Conservation (phyloP, 2,888 invertebrate species). For the Brachyopa scutellaris region DNA sequence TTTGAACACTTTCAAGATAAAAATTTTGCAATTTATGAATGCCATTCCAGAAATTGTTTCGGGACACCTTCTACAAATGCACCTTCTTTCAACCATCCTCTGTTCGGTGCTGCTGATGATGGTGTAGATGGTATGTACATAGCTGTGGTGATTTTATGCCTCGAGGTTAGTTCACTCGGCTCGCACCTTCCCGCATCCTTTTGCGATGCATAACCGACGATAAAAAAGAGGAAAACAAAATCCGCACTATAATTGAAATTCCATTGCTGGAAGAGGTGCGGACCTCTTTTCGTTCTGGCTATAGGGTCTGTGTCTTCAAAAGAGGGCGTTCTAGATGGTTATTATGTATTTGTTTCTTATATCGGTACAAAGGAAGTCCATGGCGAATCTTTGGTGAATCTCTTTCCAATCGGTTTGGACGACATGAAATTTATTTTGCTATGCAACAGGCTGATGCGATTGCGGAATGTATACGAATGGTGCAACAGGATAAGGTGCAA, state of each 20-base stretch:
- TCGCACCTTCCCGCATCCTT: conserved; percentile 43
- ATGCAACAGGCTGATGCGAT: neutral
- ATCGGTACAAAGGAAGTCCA: conserved; percentile 1
- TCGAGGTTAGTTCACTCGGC: conserved; percentile 16
- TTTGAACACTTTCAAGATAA: neutral
- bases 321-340: conserved; percentile 47
- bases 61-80: neutral
- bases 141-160: conserved; percentile 5
- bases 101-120: neutral
- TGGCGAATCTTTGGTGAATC: conserved; percentile 11
- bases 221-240: neutral
- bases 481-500: neutral
- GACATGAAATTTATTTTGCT: conserved; percentile 41
- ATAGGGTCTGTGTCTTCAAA: neutral
- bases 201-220: conserved; percentile 15
- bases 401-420: conserved; percentile 31
- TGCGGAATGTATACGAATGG: conserved; percentile 5
- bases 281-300: conserved; percentile 29
- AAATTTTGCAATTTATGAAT: neutral
- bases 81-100: neutral
- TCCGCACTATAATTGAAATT: conserved; percentile 56
- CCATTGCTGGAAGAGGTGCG: conserved; percentile 48
- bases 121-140: no score
- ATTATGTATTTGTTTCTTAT: conserved; percentile 38
- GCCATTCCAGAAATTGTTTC: conserved; percentile 16